These are phyloP conservation scores for Physella acuta DNA, from an alignment of 1,140 invertebrate genomes.

Conservation along the genomic window DNA sequence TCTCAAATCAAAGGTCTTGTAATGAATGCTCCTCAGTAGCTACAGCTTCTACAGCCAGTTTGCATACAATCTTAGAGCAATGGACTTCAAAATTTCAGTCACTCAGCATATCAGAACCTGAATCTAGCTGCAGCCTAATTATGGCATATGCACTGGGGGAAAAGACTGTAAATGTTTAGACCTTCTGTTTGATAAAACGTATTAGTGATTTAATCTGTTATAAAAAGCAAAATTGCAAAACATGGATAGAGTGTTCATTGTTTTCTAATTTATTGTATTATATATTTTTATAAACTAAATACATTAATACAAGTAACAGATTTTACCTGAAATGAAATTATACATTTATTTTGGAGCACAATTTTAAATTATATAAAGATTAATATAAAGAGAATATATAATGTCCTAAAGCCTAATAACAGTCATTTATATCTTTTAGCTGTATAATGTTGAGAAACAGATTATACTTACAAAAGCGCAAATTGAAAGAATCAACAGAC, in stretches of 20 bases:
- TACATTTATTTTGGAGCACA: background rate
- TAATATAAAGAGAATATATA: background rate
- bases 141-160: background rate
- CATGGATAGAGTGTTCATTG: background rate
- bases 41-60: too few species aligned
- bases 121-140: background rate
- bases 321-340: background rate
- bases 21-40: too few species aligned
- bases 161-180: background rate
- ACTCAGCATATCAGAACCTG: background rate
- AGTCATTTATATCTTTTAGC: conserved; percentile 21
- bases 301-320: background rate
- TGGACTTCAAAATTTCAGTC: background rate
- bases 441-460: conserved; percentile 30
- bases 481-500: conserved; percentile 27
- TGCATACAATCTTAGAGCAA: too few species aligned
- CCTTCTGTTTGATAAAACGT: background rate
- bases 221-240: background rate
- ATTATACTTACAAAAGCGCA: conserved; percentile 3
- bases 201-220: background rate
- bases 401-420: background rate
- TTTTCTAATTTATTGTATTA: background rate
- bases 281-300: background rate
- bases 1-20: too few species aligned
- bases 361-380: background rate